Conservation (phyloP, 2,113 vertebrate species). For the Eulemur macaco region DNA sequence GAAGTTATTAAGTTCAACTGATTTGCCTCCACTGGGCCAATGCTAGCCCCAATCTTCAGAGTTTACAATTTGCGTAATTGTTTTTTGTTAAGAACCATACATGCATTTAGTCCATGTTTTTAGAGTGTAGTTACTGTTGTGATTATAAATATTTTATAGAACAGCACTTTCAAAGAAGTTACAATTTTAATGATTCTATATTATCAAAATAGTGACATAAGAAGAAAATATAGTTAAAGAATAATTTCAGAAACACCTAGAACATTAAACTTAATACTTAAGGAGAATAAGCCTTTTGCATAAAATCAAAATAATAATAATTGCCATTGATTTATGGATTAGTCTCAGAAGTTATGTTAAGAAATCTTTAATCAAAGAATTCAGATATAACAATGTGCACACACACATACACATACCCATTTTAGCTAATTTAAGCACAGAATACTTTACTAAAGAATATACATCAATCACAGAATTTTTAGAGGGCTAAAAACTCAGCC, state of each 20-base stretch:
- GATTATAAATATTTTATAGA: neutral
- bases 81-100: neutral
- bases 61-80: neutral
- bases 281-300: neutral
- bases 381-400: neutral
- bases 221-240: neutral
- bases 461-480: neutral
- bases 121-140: neutral
- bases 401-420: neutral
- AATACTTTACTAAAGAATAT: neutral
- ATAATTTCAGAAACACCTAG: slow-evolving; percentile 11
- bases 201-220: neutral
- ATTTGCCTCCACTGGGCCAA: neutral
- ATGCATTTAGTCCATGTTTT: neutral
- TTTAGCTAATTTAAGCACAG: neutral
- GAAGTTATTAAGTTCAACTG: neutral
- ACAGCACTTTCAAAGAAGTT: neutral
- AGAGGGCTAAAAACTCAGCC: neutral
- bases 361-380: neutral
- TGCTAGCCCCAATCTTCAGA: neutral
- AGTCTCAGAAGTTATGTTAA: neutral
- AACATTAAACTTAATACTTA: neutral
- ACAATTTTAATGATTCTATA: neutral
- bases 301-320: slow-evolving; percentile 1
- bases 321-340: neutral